phyloP scores from a whole-genome alignment of 1,140 invertebrate species.

The Drosophila bipectinata region DNA sequence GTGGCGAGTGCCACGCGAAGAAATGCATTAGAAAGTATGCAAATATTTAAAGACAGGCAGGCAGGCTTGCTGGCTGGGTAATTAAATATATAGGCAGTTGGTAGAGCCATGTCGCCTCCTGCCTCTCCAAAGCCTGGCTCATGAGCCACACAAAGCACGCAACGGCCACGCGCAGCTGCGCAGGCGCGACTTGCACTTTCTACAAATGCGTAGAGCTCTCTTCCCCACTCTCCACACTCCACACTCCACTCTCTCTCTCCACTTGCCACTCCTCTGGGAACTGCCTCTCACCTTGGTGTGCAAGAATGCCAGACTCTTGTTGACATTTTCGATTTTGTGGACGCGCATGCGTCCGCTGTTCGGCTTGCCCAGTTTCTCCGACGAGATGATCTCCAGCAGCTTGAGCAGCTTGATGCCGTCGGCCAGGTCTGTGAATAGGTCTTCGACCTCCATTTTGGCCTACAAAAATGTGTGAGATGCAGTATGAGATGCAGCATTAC shows the following conservation, averaged over 20 bases:
- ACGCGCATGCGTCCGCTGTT: constrained; percentile 99
- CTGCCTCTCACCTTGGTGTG: constrained; percentile 94
- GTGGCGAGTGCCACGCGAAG: constrained; percentile 54
- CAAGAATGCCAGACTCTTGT: constrained; percentile 98
- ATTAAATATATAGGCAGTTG: constrained; percentile 64
- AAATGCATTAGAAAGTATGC: constrained; percentile 79
- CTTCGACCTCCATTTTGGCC: constrained; percentile 98
- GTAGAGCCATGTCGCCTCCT: constrained; percentile 30
- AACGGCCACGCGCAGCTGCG: constrained; percentile 76
- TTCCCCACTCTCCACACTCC: not conserved
- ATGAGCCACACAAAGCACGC: constrained; percentile 78
- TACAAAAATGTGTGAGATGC: constrained; percentile 76
- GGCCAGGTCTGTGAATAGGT: constrained; percentile 97
- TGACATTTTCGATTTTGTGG: constrained; percentile 99
- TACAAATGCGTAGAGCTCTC: constrained; percentile 72
- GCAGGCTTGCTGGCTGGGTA: constrained; percentile 35
- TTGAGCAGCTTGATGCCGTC: constrained; percentile 98
- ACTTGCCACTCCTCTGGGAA: not conserved
- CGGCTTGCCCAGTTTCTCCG: constrained; percentile 97
- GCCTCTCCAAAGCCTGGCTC: constrained; percentile 22
- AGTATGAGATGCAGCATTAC: constrained; percentile 12
- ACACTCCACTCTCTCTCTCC: constrained; percentile 5
- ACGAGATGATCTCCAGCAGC: constrained; percentile 99
- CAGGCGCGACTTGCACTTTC: constrained; percentile 78
- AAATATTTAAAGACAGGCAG: constrained; percentile 57